Conservation (phyloP, 2,888 invertebrate species). For the Temnothorax ravouxi region DNA sequence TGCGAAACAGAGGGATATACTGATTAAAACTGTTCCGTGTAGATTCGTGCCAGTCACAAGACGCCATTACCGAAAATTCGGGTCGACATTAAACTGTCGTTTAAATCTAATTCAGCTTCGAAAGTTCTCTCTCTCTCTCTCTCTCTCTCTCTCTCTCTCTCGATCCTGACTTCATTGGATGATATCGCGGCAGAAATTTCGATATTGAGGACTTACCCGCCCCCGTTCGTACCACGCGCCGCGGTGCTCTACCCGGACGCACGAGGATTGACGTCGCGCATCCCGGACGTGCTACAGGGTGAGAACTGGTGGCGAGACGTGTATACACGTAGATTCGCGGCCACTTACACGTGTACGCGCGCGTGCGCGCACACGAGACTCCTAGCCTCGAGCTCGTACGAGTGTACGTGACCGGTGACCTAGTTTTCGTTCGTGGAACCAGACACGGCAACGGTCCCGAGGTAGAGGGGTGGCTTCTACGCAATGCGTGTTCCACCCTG, state of each 20-base stretch:
- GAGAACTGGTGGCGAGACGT: constrained; percentile 53
- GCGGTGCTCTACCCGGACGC: constrained; percentile 23
- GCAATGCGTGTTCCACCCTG: constrained; percentile 79
- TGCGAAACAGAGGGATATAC: constrained; percentile 1
- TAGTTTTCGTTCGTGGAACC: constrained; percentile 78
- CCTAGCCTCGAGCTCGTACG: constrained; percentile 65
- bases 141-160: not conserved
- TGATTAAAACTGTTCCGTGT: constrained; percentile 43
- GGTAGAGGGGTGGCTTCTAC: constrained; percentile 77
- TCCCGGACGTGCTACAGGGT: constrained; percentile 57
- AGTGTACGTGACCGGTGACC: constrained; percentile 76
- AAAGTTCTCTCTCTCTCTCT: constrained; percentile 4
- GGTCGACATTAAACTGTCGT: constrained; percentile 41
- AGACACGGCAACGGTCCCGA: constrained; percentile 74
- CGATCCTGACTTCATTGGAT: constrained; percentile 13
- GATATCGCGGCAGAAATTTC: constrained; percentile 31
- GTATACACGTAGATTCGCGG: constrained; percentile 49
- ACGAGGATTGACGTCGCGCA: constrained; percentile 56
- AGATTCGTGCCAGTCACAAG: constrained; percentile 49
- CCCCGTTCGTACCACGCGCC: constrained; percentile 6
- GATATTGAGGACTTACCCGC: not conserved
- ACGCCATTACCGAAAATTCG: constrained; percentile 47
- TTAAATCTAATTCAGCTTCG: constrained; percentile 38
- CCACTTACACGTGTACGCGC: constrained; percentile 51
- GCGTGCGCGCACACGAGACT: constrained; percentile 59